Conservation (phyloP, 2,113 vertebrate genomes). For the Cyanoderma ruficeps region DNA sequence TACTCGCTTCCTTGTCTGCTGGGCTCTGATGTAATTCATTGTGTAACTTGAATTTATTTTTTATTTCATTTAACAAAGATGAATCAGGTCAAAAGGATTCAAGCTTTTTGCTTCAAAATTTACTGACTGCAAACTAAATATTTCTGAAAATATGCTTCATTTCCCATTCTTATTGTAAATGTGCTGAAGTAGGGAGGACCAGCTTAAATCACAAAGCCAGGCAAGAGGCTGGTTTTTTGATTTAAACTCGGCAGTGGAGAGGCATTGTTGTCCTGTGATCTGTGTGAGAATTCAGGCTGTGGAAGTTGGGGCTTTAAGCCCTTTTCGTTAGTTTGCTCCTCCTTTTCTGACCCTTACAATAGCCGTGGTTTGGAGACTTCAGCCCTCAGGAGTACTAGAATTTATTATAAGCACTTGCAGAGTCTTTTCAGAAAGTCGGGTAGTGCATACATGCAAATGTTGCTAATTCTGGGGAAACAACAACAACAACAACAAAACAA, state of each 20-base stretch:
- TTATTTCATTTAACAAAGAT: background rate
- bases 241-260: background rate
- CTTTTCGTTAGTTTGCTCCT: background rate
- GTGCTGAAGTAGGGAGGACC: background rate
- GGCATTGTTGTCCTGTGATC: background rate
- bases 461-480: background rate
- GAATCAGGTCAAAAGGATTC: background rate
- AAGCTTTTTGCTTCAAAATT: background rate
- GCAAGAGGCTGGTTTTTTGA: background rate
- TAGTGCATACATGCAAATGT: background rate
- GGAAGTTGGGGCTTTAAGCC: background rate
- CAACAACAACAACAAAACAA: no score
- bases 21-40: background rate
- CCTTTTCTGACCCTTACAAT: background rate
- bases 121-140: background rate
- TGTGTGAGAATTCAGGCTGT: background rate
- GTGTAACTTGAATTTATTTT: background rate
- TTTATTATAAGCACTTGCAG: background rate
- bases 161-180: background rate
- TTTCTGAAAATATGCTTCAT: background rate
- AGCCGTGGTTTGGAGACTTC: background rate
- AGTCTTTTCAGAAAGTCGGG: background rate
- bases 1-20: background rate
- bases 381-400: background rate
- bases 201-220: no score